Evolutionary conservation across 2,888 invertebrate species (phyloP).

Genomic region (Sarcophaga variegata): DNA sequence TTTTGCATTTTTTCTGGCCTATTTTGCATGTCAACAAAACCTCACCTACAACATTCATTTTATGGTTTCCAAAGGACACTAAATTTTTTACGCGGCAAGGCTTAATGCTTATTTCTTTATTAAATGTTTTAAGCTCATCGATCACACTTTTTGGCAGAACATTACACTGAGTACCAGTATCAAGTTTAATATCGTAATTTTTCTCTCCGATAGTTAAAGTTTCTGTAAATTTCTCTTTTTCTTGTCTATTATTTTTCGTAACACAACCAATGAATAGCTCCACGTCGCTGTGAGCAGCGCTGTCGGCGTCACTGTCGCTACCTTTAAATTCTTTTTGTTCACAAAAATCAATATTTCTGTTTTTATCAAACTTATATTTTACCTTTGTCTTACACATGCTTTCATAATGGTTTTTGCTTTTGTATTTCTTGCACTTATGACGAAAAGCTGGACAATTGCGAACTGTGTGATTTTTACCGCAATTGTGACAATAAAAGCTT

Average conservation of each 20-base stretch:
- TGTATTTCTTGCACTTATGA: conserved; percentile 4
- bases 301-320: background rate
- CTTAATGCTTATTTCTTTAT: background rate
- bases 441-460: conserved; percentile 19
- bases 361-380: background rate
- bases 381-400: background rate
- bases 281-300: background rate
- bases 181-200: conserved; percentile 17
- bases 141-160: conserved; percentile 2
- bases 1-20: conserved; percentile 6
- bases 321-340: no score
- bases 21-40: background rate
- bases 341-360: background rate
- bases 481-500: background rate
- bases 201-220: background rate
- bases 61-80: conserved; percentile 9
- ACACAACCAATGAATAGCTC: conserved; percentile 16
- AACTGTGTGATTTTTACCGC: no score
- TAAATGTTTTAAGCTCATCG: background rate
- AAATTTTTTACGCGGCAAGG: conserved; percentile 8
- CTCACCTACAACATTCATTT: conserved; percentile 6
- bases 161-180: conserved; percentile 10
- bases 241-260: background rate
- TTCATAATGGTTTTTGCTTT: conserved; percentile 15
- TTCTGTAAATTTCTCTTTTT: conserved; percentile 1